phyloP scores from a whole-genome alignment of 2,888 invertebrate species.

The Tipula confusa region DNA sequence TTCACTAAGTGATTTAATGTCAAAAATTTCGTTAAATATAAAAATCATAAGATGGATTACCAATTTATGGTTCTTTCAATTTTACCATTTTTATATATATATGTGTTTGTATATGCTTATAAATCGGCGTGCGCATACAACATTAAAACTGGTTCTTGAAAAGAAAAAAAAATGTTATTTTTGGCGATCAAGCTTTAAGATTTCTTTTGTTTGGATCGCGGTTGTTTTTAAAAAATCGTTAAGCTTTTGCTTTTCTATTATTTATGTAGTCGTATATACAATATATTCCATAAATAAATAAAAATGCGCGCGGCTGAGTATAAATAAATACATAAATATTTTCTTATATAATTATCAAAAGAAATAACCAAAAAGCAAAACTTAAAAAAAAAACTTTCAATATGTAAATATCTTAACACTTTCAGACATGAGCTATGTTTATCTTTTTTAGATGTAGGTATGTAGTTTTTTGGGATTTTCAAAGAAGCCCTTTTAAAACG shows the following conservation, averaged over 20 bases:
- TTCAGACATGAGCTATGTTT: too few relatives aligned
- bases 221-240: neutral
- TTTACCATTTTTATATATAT: neutral
- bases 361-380: too few relatives aligned
- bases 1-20: slow-evolving; percentile 20
- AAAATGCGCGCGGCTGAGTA: neutral
- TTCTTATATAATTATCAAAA: neutral
- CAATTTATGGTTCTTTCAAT: neutral
- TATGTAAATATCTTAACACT: neutral
- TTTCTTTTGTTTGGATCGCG: neutral
- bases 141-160: neutral
- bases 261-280: neutral
- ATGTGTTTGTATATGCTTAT: neutral
- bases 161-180: too few relatives aligned
- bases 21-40: neutral
- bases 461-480: too few relatives aligned
- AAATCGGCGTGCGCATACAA: neutral
- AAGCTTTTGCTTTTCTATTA: neutral
- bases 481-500: too few relatives aligned
- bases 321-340: neutral
- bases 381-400: neutral
- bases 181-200: neutral
- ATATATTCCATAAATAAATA: neutral
- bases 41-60: neutral
- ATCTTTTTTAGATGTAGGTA: too few relatives aligned